phyloP scores from a whole-genome alignment of 2,797 vertebrate genomes.

The Nyctalus aviator region DNA sequence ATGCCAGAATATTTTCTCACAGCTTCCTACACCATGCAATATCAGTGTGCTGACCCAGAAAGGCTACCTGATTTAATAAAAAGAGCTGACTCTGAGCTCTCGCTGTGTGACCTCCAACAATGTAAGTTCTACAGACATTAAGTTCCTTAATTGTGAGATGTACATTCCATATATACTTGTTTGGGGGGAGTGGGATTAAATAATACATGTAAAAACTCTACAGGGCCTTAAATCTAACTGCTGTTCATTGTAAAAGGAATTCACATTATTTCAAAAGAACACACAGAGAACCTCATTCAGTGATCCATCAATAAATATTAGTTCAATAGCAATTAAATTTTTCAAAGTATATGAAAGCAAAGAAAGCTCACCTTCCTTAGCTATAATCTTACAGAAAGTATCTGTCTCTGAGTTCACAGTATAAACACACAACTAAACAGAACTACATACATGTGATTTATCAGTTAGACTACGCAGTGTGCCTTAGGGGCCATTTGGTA shows the following conservation, averaged over 20 bases:
- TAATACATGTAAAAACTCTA: background rate
- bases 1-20: background rate
- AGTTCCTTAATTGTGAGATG: background rate
- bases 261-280: background rate
- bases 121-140: background rate
- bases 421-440: background rate
- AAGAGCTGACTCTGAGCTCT: background rate
- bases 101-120: background rate
- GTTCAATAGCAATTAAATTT: background rate
- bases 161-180: background rate
- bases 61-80: background rate
- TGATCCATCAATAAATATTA: background rate
- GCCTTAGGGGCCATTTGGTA: background rate
- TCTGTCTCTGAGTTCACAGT: background rate
- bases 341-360: slow-evolving; percentile 26
- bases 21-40: background rate
- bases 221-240: background rate
- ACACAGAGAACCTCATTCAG: background rate
- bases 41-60: background rate
- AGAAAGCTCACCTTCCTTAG: background rate
- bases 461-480: background rate
- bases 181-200: background rate
- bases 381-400: background rate
- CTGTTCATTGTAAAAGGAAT: background rate
- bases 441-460: background rate